These are phyloP conservation scores for Tenodera sinensis DNA, from an alignment of 2,888 invertebrate genomes.

Conservation along the genomic window DNA sequence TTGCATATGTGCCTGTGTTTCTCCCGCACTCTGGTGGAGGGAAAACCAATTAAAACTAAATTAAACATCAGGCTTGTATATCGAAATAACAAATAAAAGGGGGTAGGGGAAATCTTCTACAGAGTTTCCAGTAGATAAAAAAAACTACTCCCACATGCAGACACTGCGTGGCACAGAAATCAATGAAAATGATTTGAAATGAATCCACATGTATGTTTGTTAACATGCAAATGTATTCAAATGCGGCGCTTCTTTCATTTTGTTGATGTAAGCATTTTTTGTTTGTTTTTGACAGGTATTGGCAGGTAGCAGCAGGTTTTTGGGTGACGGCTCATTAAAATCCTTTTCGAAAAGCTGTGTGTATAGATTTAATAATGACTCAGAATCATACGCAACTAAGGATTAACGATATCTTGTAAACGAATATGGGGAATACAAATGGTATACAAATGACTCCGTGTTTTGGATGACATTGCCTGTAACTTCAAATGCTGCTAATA, in stretches of 20 bases:
- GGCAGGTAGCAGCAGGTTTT: not conserved
- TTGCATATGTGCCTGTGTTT: not conserved
- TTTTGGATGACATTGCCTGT: too few species aligned
- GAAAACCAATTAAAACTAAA: not conserved
- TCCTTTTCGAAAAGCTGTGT: not conserved
- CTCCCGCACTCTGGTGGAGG: not conserved
- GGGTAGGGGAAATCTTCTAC: not conserved
- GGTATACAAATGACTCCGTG: too few species aligned
- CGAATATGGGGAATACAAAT: too few species aligned
- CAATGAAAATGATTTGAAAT: not conserved
- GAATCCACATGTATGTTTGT: not conserved
- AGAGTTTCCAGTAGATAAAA: not conserved
- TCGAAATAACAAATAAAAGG: not conserved
- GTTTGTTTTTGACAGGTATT: not conserved
- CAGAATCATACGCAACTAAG: not conserved
- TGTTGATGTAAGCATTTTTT: not conserved
- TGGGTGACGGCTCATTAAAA: not conserved
- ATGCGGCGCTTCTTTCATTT: not conserved
- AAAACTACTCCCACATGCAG: not conserved
- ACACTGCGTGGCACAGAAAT: not conserved
- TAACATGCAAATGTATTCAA: slow-evolving; percentile 22
- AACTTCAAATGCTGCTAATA: too few species aligned
- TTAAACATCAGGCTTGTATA: not conserved
- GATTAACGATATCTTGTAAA: too few species aligned
- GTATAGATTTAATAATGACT: not conserved